phyloP scores from a whole-genome alignment of 2,113 vertebrate species.

The Callocephalon fimbriatum region DNA sequence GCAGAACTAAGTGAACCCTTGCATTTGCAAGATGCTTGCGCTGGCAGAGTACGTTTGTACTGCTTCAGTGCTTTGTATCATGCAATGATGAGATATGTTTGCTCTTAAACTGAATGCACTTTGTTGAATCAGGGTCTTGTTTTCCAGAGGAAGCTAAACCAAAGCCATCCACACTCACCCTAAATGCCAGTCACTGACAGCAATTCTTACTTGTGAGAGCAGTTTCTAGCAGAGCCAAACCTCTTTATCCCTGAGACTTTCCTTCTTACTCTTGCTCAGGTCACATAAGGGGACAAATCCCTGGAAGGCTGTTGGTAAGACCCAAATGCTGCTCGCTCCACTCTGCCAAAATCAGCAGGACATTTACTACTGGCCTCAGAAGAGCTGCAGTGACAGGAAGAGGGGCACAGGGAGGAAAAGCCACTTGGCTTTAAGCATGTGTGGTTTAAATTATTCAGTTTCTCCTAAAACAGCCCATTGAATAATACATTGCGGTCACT shows the following conservation, averaged over 20 bases:
- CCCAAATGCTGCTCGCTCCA: not conserved
- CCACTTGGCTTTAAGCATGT: not conserved
- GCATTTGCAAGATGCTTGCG: not conserved
- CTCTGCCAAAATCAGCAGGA: not conserved
- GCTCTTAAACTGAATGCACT: not conserved
- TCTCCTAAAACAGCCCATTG: not conserved
- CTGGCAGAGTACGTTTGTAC: not conserved
- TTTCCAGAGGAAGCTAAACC: not conserved
- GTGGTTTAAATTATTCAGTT: conserved; percentile 42
- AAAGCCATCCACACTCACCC: not conserved
- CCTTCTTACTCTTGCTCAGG: not conserved
- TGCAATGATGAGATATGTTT: not conserved
- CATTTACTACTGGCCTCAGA: not conserved
- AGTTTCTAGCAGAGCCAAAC: not conserved
- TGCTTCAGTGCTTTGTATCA: not conserved
- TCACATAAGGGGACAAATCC: not conserved
- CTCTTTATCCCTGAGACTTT: not conserved
- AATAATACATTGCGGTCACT: conserved; percentile 4
- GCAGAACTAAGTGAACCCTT: not conserved
- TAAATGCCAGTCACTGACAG: not conserved
- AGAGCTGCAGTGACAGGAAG: not conserved
- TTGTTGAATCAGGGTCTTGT: not conserved
- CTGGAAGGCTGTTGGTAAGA: not conserved
- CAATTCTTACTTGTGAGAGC: not conserved
- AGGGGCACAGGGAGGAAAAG: not conserved